Evolutionary conservation across 2,888 invertebrate species (phyloP).

Genomic region (Ditula angustiorana): DNA sequence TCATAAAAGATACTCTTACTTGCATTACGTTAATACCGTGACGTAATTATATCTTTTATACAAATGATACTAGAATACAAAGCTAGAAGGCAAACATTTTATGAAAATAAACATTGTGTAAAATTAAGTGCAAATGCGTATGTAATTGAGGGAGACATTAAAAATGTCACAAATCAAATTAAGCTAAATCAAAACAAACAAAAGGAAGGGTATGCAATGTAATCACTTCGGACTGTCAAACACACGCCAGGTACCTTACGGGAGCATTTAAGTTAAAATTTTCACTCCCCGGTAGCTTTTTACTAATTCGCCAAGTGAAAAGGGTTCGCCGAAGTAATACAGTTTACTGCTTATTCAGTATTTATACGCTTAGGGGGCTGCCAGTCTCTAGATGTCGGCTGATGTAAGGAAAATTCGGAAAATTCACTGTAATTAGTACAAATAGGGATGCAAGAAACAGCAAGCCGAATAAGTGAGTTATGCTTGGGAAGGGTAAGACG

Average conservation of each 20-base stretch:
- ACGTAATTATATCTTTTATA: too few relatives aligned
- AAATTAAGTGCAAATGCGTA: slow-evolving; percentile 17
- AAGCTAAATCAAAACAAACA: slow-evolving; percentile 81
- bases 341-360: slow-evolving; percentile 86
- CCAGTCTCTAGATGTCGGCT: slow-evolving; percentile 69
- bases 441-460: slow-evolving; percentile 37
- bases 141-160: slow-evolving; percentile 42
- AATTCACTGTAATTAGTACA: slow-evolving; percentile 66
- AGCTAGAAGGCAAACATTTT: neutral
- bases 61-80: too few relatives aligned
- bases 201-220: slow-evolving; percentile 78
- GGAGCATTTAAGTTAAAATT: slow-evolving; percentile 84
- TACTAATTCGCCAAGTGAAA: slow-evolving; percentile 86
- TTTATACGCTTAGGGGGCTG: slow-evolving; percentile 81
- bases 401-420: slow-evolving; percentile 76
- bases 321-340: slow-evolving; percentile 85
- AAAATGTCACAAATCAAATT: slow-evolving; percentile 82
- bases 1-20: too few relatives aligned
- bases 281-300: slow-evolving; percentile 85
- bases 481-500: neutral
- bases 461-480: slow-evolving; percentile 1
- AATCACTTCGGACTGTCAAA: slow-evolving; percentile 84
- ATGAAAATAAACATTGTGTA: neutral
- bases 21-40: too few relatives aligned
- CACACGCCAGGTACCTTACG: slow-evolving; percentile 81